Conservation (phyloP, 2,888 invertebrate genomes). For the Hirudinaria manillensis region DNA sequence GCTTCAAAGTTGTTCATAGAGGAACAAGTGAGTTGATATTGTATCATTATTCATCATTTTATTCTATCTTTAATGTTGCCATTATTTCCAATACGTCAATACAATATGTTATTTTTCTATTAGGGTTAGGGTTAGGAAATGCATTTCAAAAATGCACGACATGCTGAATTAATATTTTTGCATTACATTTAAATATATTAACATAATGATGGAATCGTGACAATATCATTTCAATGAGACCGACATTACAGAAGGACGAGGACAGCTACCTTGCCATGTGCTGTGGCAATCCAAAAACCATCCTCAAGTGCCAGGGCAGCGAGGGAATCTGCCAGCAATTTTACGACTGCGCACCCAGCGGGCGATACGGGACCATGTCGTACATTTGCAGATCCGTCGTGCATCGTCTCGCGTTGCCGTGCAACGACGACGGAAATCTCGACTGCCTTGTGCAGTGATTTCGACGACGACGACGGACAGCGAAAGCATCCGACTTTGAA, state of each 20-base stretch:
- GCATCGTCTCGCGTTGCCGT: constrained; percentile 44
- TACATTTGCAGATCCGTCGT: constrained; percentile 64
- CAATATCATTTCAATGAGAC: neutral
- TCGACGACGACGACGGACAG: no score
- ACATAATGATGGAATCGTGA: neutral
- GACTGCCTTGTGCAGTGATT: constrained; percentile 44
- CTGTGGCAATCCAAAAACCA: constrained; percentile 60
- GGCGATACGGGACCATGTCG: constrained; percentile 93
- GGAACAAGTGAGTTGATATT: constrained; percentile 71
- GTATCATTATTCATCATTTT: no score
- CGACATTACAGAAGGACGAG: constrained; percentile 65
- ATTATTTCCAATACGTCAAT: no score
- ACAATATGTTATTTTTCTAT: no score
- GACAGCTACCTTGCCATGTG: constrained; percentile 88
- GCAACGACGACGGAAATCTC: constrained; percentile 43
- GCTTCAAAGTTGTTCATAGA: constrained; percentile 90
- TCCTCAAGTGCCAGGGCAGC: constrained; percentile 72
- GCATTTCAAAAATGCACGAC: no score
- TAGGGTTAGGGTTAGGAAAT: no score
- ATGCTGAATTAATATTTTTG: no score
- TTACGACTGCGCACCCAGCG: constrained; percentile 96
- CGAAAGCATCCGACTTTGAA: neutral
- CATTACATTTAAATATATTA: no score
- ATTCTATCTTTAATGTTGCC: no score
- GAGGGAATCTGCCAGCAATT: constrained; percentile 92